A percentile compares a stretch with the other conserved stretches of the same genome.
Conservation (phyloP, 2,113 vertebrate genomes). For the Fulica atra region DNA sequence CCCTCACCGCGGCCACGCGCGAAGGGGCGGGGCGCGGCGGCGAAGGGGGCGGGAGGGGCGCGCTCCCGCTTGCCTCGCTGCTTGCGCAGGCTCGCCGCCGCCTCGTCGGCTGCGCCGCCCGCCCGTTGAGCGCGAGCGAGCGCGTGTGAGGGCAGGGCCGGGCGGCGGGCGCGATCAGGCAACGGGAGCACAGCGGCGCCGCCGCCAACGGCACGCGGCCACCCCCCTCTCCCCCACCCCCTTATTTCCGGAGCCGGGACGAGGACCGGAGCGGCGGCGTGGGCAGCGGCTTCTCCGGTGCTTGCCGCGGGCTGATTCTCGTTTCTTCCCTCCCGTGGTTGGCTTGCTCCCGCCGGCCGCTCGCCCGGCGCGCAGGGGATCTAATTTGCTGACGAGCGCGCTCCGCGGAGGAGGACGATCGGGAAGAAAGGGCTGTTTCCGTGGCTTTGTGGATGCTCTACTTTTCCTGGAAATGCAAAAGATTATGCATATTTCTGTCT, state of each 20-base stretch:
- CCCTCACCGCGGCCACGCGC: background rate
- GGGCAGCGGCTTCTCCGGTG: slow-evolving; percentile 27
- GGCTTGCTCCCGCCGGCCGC: slow-evolving; percentile 35
- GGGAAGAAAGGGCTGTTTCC: slow-evolving; percentile 38
- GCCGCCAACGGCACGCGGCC: slow-evolving; percentile 71
- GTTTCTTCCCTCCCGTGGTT: background rate
- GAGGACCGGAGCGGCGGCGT: slow-evolving; percentile 39
- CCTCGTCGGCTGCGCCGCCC: background rate
- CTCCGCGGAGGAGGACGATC: slow-evolving; percentile 35
- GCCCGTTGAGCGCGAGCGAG: slow-evolving; percentile 3
- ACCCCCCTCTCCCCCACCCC: slow-evolving; percentile 38
- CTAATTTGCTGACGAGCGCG: slow-evolving; percentile 71
- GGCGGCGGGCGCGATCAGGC: slow-evolving; percentile 77
- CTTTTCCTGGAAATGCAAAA: slow-evolving; percentile 92
- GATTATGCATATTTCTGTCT: slow-evolving; percentile 89
- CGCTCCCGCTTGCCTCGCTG: background rate
- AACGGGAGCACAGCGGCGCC: slow-evolving; percentile 66
- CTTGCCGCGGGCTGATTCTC: background rate
- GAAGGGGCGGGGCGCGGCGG: background rate
- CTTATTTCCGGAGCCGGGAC: slow-evolving; percentile 69
- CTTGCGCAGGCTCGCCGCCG: slow-evolving; percentile 61
- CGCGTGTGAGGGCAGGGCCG: slow-evolving; percentile 71
- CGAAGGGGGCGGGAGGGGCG: background rate
- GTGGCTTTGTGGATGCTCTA: slow-evolving; percentile 82
- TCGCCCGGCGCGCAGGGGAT: slow-evolving; percentile 82